Evolutionary conservation across 1,140 invertebrate genomes (phyloP).

Genomic region (Patella vulgata): DNA sequence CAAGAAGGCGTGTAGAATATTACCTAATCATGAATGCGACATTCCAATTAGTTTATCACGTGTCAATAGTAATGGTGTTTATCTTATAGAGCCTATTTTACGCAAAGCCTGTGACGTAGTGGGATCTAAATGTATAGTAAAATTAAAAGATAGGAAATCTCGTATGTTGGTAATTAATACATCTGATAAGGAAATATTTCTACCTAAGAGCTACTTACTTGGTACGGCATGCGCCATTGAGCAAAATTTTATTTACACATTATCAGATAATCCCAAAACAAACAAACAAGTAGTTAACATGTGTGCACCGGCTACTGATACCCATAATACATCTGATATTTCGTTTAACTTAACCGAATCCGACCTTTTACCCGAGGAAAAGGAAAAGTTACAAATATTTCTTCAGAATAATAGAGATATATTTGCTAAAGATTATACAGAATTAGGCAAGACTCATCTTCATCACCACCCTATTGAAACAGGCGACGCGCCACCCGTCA

Average conservation of each 20-base stretch:
- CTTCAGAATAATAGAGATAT: slow-evolving; percentile 13
- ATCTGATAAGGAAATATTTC: background rate
- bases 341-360: slow-evolving; percentile 20
- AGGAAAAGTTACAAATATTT: slow-evolving; percentile 15
- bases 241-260: too few species aligned
- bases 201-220: background rate
- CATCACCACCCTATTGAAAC: slow-evolving; percentile 18
- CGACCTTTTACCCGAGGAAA: slow-evolving; percentile 13
- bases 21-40: too few species aligned
- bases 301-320: background rate
- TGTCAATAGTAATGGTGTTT: too few species aligned
- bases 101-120: too few species aligned
- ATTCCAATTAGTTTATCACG: background rate
- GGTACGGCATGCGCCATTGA: too few species aligned
- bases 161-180: background rate
- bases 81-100: too few species aligned
- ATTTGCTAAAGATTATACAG: slow-evolving; percentile 23
- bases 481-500: too few species aligned
- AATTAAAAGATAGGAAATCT: too few species aligned
- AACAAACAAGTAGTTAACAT: background rate
- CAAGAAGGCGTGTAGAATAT: too few species aligned
- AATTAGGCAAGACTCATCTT: slow-evolving; percentile 18
- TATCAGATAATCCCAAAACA: too few species aligned
- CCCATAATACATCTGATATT: background rate
- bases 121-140: too few species aligned